Evolutionary conservation across 2,888 invertebrate genomes (phyloP), one percentile per base, ranked within the genome.

Genomic region (Dromius quadrimaculatus): DNA sequence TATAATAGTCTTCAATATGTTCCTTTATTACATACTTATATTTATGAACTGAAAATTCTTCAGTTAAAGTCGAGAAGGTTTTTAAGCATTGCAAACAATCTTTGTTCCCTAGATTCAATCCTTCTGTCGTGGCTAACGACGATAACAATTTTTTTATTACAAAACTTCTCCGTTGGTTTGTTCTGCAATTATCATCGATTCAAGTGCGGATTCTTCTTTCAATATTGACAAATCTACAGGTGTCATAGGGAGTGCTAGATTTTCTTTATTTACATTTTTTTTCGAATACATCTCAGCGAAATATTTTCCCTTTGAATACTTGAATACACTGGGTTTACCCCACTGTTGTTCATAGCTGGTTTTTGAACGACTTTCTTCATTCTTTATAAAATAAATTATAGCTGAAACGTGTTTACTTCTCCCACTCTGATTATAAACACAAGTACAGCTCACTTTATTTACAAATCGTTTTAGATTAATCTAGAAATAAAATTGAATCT

Each of bases 281-380:
- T 38, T 43, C 23, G 73, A 71, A 15, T 50, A 47, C 71, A 72
- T 72, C 11, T 74, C 41, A 11, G n/a, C 38, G 28, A 74, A 73
- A 57, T 72, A 38, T 32, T 47, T 20, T 19, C 70, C 72, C 62
- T 74, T 73, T 2, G 73, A 65, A 38, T 74, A 74, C 22, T 73
- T 74, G 8, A 70, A 71, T 20, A 68, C 69, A 47, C 68, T 71
- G 38, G 73, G 72, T 41, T 71, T 73, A 11, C 71, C 72, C 72
- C 74, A 74, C 61, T 72, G 71, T 54, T 74, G 72, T 47, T 73
- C 73, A 28, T 71, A 41, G 70, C 71, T 66, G 0, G 73, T 73
- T 72, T 72, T 73, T 8, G 73, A 57, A 9, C 63, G 20, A 41
- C 72, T 73, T 28, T 64, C 72, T 28, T 74, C 69, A 20, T 72